Evolutionary conservation across 2,888 invertebrate genomes (phyloP), one percentile per base, ranked within the genome.

Genomic region (Conchocele bisecta): DNA sequence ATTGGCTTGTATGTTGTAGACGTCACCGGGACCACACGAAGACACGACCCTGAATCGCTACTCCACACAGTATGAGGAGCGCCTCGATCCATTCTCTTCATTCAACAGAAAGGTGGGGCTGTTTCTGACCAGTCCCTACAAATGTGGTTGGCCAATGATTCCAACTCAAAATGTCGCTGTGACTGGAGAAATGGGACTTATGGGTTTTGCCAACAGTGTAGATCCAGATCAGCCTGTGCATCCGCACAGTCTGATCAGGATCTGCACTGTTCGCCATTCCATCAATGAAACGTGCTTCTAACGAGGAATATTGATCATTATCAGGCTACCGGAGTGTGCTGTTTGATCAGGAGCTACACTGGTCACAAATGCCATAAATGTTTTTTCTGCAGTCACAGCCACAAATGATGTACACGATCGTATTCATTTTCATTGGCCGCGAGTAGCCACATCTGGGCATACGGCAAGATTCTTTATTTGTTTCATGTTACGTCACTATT

Each of bases 71-170:
- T 93, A 93, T 81, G 92, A 93, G 69, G 89, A 89, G 64, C 87
- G 88, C 20, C 85, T 93, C n/a, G 92, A 93, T 83, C 93, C 93
- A 1, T 93, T 93, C 83, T 85, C 91, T 11, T 88, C 91, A 7
- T 93, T 92, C 86, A 90, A 87, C 75, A 85, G 83, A 70, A 89
- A 90, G 86, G 91, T 89, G 59, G 28, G 46, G 29, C 29, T 3
- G 15, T 17, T 31, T 31, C 26, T 5, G 7, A 17, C 50, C 15
- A 50, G 11, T 22, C 26, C 9, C 9, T 11, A 42, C 37, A 35
- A 35, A 35, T 35, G 11, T 35, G 11, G n/a, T 35, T 11, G n/a
- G n/a, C 37, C 37, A n/a, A n/a, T n/a, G n/a, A n/a, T 35, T 35
- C 37, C 11, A 35, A 13, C n/a, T 35, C n/a, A 35, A 35, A 13